Evolutionary conservation across 2,797 vertebrate genomes (phyloP).

Genomic region (Pogoniulus pusillus): DNA sequence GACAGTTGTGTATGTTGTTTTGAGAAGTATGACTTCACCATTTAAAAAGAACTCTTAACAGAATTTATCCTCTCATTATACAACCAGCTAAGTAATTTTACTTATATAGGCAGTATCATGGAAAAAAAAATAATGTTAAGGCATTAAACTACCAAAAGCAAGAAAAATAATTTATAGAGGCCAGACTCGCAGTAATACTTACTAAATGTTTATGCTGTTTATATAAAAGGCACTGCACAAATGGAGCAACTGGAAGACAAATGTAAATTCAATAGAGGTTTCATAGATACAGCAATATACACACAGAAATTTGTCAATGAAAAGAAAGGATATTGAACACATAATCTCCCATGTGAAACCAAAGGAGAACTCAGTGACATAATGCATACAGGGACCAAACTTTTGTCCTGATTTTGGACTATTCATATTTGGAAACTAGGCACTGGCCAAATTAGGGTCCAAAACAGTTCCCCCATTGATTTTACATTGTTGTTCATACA

Average conservation of each 20-base stretch:
- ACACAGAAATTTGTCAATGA: not conserved
- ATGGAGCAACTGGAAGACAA: not conserved
- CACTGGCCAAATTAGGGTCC: not conserved
- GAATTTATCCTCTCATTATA: not conserved
- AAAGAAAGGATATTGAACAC: not conserved
- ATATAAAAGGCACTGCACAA: not conserved
- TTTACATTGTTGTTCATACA: not conserved
- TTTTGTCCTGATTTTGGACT: not conserved
- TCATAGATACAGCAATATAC: not conserved
- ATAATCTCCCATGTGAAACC: too few species aligned
- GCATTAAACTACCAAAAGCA: not conserved
- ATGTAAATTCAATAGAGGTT: not conserved
- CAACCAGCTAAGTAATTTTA: not conserved
- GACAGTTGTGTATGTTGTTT: not conserved
- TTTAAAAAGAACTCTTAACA: not conserved
- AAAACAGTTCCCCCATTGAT: not conserved
- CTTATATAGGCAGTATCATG: not conserved
- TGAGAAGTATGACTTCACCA: not conserved
- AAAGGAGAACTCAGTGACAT: not conserved
- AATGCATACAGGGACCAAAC: not conserved
- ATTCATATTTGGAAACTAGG: not conserved
- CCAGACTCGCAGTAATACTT: not conserved
- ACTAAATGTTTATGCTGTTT: not conserved
- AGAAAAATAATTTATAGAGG: slow-evolving; percentile 8
- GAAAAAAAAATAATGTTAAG: not conserved